Percentiles rank a stretch among this genome's conserved stretches.
Conservation (phyloP, 1,140 invertebrate species). For the Forficula auricularia region DNA sequence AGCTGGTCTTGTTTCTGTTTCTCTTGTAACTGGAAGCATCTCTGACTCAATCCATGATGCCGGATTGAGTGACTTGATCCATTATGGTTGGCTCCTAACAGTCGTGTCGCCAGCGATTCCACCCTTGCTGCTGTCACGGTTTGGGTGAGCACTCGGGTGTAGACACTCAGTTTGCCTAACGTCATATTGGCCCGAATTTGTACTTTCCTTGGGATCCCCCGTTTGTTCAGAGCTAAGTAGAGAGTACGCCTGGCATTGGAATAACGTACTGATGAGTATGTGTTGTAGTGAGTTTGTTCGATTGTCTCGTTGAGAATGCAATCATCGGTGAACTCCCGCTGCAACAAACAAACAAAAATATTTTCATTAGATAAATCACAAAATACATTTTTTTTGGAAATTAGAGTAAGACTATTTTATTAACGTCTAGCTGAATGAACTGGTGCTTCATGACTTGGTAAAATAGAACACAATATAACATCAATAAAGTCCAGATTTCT, state of each 20-base stretch:
- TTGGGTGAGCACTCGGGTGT: conserved; percentile 47
- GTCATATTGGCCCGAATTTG: conserved; percentile 43
- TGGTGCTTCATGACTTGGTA: too few relatives aligned
- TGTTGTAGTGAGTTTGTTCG: conserved; percentile 67
- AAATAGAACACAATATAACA: too few relatives aligned
- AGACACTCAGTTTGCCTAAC: conserved; percentile 50
- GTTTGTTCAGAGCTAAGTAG: conserved; percentile 55
- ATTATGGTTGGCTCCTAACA: neutral
- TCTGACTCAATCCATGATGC: neutral
- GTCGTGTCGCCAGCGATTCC: conserved; percentile 21
- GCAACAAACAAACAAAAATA: conserved; percentile 46
- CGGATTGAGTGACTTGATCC: neutral
- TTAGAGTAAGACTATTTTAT: too few relatives aligned
- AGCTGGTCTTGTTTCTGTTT: neutral
- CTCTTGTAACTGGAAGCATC: neutral
- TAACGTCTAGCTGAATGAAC: too few relatives aligned
- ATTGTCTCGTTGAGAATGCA: conserved; percentile 74
- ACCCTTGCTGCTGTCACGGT: conserved; percentile 36
- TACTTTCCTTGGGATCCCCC: conserved; percentile 47
- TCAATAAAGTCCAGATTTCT: too few relatives aligned
- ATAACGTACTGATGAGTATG: conserved; percentile 59
- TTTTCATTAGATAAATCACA: too few relatives aligned
- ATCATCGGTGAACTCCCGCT: conserved; percentile 62
- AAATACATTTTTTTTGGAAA: too few relatives aligned
- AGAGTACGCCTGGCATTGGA: conserved; percentile 47